Evolutionary conservation across 2,113 vertebrate species (phyloP).

Genomic region (Callipepla squamata): DNA sequence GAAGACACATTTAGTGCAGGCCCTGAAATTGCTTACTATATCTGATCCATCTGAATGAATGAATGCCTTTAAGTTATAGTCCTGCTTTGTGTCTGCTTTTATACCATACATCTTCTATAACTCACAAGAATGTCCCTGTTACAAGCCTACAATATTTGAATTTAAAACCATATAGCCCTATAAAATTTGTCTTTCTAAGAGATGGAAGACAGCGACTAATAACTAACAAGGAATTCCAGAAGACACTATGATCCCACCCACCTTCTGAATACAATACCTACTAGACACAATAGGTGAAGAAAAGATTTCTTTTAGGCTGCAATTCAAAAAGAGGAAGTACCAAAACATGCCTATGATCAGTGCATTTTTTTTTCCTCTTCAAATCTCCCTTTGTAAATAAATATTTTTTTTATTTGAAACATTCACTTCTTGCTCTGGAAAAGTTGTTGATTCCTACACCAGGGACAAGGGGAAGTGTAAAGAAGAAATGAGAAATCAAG

Average conservation of each 20-base stretch:
- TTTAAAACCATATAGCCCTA: not conserved
- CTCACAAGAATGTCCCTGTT: not conserved
- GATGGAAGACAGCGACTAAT: not conserved
- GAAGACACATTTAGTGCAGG: not conserved
- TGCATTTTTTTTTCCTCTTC: not conserved
- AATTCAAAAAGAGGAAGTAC: not conserved
- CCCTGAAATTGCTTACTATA: not conserved
- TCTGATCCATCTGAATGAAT: not conserved
- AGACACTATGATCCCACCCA: not conserved
- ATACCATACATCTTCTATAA: not conserved
- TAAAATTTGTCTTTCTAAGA: not conserved
- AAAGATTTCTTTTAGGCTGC: not conserved
- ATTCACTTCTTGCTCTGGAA: not conserved
- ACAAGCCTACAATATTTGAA: not conserved
- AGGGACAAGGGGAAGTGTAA: not conserved
- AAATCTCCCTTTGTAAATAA: not conserved
- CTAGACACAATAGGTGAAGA: not conserved
- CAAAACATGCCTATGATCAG: not conserved
- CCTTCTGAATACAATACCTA: not conserved
- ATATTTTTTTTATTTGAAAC: not conserved
- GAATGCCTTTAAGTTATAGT: not conserved
- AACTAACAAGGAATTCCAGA: not conserved
- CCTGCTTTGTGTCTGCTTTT: not conserved
- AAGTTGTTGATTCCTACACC: not conserved
- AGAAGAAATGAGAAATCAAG: not conserved